Percentiles rank a stretch among this genome's conserved stretches.
Evolutionary conservation across 2,113 vertebrate genomes (phyloP).

Genomic region (Cyrtonyx montezumae): DNA sequence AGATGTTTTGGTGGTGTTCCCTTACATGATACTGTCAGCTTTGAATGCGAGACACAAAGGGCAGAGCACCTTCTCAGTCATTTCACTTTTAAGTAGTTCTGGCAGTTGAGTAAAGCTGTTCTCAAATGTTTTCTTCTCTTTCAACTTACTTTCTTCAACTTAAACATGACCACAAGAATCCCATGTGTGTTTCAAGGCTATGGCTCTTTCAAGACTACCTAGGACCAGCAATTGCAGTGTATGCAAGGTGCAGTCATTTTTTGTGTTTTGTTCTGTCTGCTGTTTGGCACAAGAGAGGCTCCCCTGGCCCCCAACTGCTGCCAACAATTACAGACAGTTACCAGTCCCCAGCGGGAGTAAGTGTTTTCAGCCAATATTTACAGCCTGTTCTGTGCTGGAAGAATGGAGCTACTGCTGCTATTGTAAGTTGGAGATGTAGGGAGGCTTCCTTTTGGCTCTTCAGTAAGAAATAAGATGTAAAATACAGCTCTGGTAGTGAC

Average conservation of each 20-base stretch:
- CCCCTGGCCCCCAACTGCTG: background rate
- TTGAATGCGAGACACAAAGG: background rate
- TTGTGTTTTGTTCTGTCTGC: background rate
- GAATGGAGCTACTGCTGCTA: background rate
- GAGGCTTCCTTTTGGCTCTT: background rate
- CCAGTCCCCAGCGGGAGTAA: background rate
- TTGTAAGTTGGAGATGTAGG: background rate
- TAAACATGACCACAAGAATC: background rate
- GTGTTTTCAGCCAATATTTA: background rate
- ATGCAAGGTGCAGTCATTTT: background rate
- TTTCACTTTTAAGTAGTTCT: background rate
- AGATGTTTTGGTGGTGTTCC: background rate
- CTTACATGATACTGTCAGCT: background rate
- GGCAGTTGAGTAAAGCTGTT: background rate
- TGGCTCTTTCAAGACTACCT: accelerated
- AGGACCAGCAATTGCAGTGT: background rate
- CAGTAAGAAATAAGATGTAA: background rate
- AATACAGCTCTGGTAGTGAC: background rate
- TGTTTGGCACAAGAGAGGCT: background rate
- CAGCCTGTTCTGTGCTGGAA: background rate
- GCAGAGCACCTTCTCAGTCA: background rate
- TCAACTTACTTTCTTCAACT: background rate
- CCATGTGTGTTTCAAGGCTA: background rate
- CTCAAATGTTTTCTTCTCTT: background rate
- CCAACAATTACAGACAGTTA: background rate